Base-by-base conservation (phyloP, 2,888 invertebrate genomes). In the Euplexia lucipara region DNA sequence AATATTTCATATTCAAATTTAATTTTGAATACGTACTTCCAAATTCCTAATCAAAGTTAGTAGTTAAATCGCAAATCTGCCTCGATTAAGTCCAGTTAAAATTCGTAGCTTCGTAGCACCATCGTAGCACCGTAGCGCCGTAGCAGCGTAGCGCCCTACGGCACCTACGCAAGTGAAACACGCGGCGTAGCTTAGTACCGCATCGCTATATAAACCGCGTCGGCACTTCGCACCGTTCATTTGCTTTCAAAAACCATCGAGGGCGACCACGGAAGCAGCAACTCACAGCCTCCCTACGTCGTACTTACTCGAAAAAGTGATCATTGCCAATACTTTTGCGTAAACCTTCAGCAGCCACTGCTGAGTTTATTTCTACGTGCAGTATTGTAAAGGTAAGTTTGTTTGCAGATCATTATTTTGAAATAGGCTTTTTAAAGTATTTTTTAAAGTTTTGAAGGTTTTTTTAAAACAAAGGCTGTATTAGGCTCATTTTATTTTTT, bases 141-240 rank as follows among this genome's bases (percentile, higher is more conserved):
- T 83, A 83, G 79, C 78, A 39, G 47, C 71, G 75, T 84, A 83
- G 79, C 75, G 34, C 26, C 75, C 81, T 82, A 83, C 84, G 84
- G 83, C 78, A 78, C 85, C 88, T 87, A 90, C 89, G 88, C 85
- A 86, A 82, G 78, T 72, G 49, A 69, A 72, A 81, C 81, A 77
- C 81, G 70, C 82, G 75, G 76, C 68, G 67, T 67, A 83, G 82
- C 82, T 76, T 72, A 74, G 64, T 62, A 70, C 78, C 84, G 79
- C 79, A 83, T 78, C 79, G 79, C 84, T 94, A 94, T 94, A 94
- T 89, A 94, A 94, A 84, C 85, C 79, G 83, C 75, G 85, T 75
- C 82, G 82, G 82, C 82, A 82, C 82, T 82, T 85, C 83, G 82
- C 82, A 86, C 75, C 86, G 88, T 88, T 92, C 94, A 94, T 93